Evolutionary conservation across 2,888 invertebrate species (phyloP), one percentile per base, ranked within the genome.

Genomic region (Dryocosmus kuriphilus): DNA sequence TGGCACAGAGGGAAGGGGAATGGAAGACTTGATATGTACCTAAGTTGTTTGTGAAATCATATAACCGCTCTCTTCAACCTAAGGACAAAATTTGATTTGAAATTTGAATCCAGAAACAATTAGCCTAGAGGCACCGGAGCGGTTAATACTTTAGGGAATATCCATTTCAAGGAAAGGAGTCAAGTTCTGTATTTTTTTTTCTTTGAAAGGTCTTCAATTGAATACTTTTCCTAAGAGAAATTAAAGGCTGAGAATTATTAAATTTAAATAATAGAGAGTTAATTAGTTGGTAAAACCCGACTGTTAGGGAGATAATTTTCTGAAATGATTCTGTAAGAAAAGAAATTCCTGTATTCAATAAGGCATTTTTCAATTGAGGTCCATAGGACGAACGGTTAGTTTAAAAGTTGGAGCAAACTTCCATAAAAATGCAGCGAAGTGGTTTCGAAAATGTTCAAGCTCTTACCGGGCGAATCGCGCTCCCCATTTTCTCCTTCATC

Each of bases 361-460:
- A 41, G 41, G 16, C 4, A 67, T 67, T 22, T 41, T 24, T 41
- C 38, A 41, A 27, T 46, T 46, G 9, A 46, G 27, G 27, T 46
- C 11, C 8, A 27, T 22, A n/a, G 46, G 9, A 67, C 27, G n/a
- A 46, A 46, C 46, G 16, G 30, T 14, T 67, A 67, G 46, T 46
- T 46, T 19, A 27, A 46, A 67, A 67, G 24, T 41, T 67, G 8
- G 11, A 46, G 46, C 9, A 67, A 38, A 38, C 24, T 67, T 67
- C 46, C 27, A 67, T 46, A 30, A 67, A 46, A 67, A 67, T 38
- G 46, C 67, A 67, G 67, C 57, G 22, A 57, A 74, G 60, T 55
- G 24, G 57, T 35, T 74, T 74, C 74, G 30, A 74, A 74, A 74
- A 57, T 74, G 60, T 60, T 57, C 35, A 16, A 74, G 19, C 46